phyloP scores from a whole-genome alignment of 2,797 vertebrate species.

The Hydrocynus forskahlii region DNA sequence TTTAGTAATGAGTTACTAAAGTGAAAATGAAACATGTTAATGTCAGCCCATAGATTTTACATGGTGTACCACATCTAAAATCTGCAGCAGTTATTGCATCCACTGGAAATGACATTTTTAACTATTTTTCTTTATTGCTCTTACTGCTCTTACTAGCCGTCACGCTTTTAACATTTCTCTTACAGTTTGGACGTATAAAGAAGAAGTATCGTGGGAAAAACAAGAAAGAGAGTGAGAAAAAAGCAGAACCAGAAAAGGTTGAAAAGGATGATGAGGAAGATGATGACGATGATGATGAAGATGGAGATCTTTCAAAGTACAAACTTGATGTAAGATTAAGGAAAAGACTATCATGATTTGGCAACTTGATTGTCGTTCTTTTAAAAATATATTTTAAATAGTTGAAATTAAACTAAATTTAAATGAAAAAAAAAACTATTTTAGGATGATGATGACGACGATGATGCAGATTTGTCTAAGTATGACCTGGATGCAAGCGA shows the following conservation, averaged over 20 bases:
- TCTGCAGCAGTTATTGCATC: too few species aligned
- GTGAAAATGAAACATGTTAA: not conserved
- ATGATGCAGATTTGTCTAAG: conserved; percentile 93
- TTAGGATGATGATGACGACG: conserved; percentile 77
- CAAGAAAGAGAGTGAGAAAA: conserved; percentile 88
- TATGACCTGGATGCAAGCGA: conserved; percentile 93
- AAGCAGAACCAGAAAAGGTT: conserved; percentile 80
- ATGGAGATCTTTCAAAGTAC: conserved; percentile 97
- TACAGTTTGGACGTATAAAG: conserved; percentile 97
- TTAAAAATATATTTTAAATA: too few species aligned
- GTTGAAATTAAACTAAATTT: too few species aligned
- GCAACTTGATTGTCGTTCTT: too few species aligned
- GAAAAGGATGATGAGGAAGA: conserved; percentile 87
- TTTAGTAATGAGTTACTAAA: not conserved
- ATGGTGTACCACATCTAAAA: too few species aligned
- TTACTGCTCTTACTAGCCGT: too few species aligned
- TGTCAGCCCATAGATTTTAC: too few species aligned
- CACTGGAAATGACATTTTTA: too few species aligned
- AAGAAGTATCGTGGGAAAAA: conserved; percentile 94
- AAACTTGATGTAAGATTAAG: conserved; percentile 93
- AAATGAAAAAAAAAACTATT: too few species aligned
- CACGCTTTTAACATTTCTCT: not conserved
- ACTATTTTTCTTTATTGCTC: too few species aligned
- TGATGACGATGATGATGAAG: conserved; percentile 90
- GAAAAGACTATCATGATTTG: conserved; percentile 52